Evolutionary conservation across 2,113 vertebrate species (phyloP).

Genomic region (Microtus pennsylvanicus): DNA sequence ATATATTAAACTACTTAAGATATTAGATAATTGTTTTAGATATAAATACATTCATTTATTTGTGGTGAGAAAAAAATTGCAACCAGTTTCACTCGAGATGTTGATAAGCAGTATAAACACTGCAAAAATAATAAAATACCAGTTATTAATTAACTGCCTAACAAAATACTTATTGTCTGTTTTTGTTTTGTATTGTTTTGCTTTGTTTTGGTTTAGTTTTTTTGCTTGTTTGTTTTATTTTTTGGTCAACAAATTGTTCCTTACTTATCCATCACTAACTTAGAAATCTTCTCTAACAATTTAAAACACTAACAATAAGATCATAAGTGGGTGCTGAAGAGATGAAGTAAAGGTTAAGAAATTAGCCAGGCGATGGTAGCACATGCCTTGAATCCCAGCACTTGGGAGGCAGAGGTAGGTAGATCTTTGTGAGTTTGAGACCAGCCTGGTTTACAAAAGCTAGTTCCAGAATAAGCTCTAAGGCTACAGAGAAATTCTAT

Average conservation of each 20-base stretch:
- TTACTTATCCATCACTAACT: background rate
- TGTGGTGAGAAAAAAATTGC: background rate
- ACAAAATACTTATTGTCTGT: background rate
- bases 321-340: background rate
- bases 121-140: background rate
- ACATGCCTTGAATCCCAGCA: no score
- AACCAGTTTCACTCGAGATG: background rate
- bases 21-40: background rate
- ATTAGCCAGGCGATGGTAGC: no score
- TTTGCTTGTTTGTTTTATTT: background rate
- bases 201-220: no score
- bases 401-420: no score
- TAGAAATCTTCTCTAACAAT: background rate
- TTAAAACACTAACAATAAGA: background rate
- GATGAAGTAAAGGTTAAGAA: background rate
- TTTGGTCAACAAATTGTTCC: background rate
- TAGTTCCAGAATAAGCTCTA: no score
- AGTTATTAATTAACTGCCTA: background rate
- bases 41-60: background rate
- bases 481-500: no score
- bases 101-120: background rate
- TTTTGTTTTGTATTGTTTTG: background rate
- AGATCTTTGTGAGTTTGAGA: no score
- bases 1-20: conserved; percentile 12
- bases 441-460: no score